Base-by-base conservation (phyloP, 2,888 invertebrate species). In the Ramazzottius varieornatus region DNA sequence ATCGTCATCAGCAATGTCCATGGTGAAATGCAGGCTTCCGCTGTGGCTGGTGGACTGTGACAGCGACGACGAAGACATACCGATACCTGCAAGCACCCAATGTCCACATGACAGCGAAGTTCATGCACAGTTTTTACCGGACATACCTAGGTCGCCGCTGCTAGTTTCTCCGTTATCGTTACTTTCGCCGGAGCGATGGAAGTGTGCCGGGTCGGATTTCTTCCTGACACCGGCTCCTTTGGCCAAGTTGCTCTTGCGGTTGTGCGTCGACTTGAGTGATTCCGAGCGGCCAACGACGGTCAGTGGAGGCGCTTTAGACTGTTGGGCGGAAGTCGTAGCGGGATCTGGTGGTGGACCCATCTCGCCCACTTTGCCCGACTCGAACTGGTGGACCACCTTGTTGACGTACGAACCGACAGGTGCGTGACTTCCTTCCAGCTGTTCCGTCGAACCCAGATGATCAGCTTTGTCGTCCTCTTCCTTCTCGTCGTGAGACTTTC, bases 1-100 rank as follows among this genome's bases (percentile, higher is more conserved):
- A 70, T 79, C 79, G 66, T 72, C 71, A 74, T 74, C 54, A 54
- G 8, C 13, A 29, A 54, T 24, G 8, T n/a, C 40, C 40, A 20
- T 40, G 40, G 40, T 13, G 20, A 40, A 13, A 20, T 40, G 8
- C 13, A 20, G 20, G 40, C 40, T 40, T 8, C 40, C 40, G n/a
- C n/a, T n/a, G n/a, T n/a, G n/a, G n/a, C n/a, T n/a, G n/a, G n/a
- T n/a, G n/a, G n/a, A n/a, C n/a, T n/a, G n/a, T n/a, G n/a, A 54
- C 54, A 16, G 54, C 54, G 29, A n/a, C 54, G n/a, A n/a, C n/a
- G n/a, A n/a, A n/a, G n/a, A n/a, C n/a, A n/a, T n/a, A n/a, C n/a
- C n/a, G n/a, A n/a, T n/a, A n/a, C n/a, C n/a, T n/a, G n/a, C n/a
- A n/a, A n/a, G n/a, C n/a, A n/a, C 20, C 54, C 54, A 54, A 54